Evolutionary conservation across 2,797 vertebrate genomes (phyloP).

Genomic region (Vultur gryphus): DNA sequence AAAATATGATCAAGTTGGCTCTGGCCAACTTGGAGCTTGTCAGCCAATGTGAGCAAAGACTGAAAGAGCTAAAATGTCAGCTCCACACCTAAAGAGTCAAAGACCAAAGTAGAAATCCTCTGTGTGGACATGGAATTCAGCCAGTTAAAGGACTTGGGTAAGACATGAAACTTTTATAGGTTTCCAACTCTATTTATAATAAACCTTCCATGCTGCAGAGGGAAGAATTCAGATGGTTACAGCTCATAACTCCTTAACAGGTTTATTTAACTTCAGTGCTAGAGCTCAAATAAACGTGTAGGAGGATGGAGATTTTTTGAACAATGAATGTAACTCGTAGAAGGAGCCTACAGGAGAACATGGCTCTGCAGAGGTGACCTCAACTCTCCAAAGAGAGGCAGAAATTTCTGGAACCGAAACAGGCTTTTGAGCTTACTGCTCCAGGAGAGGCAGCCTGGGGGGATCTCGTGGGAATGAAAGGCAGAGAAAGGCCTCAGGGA

Average conservation of each 20-base stretch:
- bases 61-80: neutral
- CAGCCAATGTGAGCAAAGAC: neutral
- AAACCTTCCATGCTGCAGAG: neutral
- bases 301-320: neutral
- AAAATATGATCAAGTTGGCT: neutral
- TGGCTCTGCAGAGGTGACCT: neutral
- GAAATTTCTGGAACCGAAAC: neutral
- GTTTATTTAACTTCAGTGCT: neutral
- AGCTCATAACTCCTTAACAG: neutral
- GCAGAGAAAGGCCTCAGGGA: neutral
- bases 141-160: neutral
- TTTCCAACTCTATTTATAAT: constrained; percentile 21
- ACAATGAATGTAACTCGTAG: neutral
- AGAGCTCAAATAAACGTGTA: neutral
- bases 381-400: neutral
- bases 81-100: neutral
- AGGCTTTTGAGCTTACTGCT: neutral
- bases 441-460: neutral
- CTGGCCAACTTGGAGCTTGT: neutral
- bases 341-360: neutral
- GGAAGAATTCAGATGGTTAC: neutral
- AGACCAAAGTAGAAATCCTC: neutral
- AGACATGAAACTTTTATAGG: neutral
- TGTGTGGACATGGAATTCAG: neutral
- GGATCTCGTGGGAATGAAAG: neutral